A percentile compares a stretch with the other conserved stretches of the same genome.
Evolutionary conservation across 2,797 vertebrate genomes (phyloP).

Genomic region (Catharus ustulatus): DNA sequence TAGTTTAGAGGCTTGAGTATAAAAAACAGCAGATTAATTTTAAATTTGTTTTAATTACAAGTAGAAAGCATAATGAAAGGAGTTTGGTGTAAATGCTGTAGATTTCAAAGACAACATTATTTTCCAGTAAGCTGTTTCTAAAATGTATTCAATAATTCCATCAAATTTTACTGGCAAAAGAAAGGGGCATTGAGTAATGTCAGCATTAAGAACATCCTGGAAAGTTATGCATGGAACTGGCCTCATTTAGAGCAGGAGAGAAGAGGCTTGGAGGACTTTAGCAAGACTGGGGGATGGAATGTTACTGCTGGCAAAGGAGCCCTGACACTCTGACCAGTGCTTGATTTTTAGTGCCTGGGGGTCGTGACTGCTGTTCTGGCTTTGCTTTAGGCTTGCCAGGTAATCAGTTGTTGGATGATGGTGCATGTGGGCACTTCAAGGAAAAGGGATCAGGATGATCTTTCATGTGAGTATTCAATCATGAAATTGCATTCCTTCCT

Average conservation of each 20-base stretch:
- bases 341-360: not conserved
- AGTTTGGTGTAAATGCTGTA: not conserved
- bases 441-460: not conserved
- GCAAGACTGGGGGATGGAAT: fast-evolving
- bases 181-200: not conserved
- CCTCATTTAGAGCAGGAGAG: not conserved
- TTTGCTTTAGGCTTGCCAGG: not conserved
- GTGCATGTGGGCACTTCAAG: not conserved
- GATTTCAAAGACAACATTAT: not conserved
- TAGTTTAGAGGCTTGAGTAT: not conserved
- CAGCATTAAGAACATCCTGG: not conserved
- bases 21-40: not conserved
- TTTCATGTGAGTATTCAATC: not conserved
- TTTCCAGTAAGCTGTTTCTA: not conserved
- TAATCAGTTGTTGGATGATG: not conserved
- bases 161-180: not conserved
- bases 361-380: not conserved
- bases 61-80: not conserved
- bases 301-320: not conserved
- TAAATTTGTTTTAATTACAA: not conserved
- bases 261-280: not conserved
- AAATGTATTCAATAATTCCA: not conserved
- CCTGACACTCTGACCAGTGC: not conserved
- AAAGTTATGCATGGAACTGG: not conserved
- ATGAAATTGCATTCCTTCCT: not conserved